These are phyloP conservation scores for Otis tarda DNA, from an alignment of 2,113 vertebrate species.

Conservation along the genomic window DNA sequence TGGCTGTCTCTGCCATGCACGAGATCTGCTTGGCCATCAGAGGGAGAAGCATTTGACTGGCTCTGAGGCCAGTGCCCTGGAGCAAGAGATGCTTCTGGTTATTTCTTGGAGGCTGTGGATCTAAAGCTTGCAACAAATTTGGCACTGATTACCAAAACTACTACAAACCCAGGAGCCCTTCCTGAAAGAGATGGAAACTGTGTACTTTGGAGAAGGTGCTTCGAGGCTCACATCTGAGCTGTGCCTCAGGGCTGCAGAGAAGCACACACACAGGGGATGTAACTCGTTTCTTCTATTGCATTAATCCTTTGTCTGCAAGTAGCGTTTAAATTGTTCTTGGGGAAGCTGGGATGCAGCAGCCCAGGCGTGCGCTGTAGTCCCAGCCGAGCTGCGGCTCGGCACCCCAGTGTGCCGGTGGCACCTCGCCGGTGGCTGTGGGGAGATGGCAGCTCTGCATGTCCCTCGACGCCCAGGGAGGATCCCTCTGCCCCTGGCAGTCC, in stretches of 20 bases:
- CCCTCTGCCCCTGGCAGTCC: not conserved
- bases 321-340: not conserved
- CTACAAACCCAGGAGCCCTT: not conserved
- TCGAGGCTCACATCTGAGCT: fast-evolving
- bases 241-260: fast-evolving
- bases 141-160: not conserved
- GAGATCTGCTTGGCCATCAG: not conserved
- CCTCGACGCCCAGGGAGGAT: too few species aligned
- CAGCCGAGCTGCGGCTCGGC: not conserved
- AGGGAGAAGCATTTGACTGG: fast-evolving
- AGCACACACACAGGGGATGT: not conserved
- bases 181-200: not conserved
- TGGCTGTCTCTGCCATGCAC: not conserved
- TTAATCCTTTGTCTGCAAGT: not conserved
- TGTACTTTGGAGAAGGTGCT: not conserved
- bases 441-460: not conserved
- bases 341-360: not conserved
- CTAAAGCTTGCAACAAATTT: not conserved
- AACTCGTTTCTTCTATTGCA: not conserved
- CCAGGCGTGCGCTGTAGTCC: not conserved
- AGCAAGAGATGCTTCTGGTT: not conserved
- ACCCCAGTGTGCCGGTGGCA: fast-evolving
- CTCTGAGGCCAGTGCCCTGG: fast-evolving
- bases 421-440: fast-evolving
- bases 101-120: not conserved